Percentiles rank a stretch among this genome's conserved stretches.
Evolutionary conservation across 2,113 vertebrate genomes (phyloP).

Genomic region (Neomonachus schauinslandi): DNA sequence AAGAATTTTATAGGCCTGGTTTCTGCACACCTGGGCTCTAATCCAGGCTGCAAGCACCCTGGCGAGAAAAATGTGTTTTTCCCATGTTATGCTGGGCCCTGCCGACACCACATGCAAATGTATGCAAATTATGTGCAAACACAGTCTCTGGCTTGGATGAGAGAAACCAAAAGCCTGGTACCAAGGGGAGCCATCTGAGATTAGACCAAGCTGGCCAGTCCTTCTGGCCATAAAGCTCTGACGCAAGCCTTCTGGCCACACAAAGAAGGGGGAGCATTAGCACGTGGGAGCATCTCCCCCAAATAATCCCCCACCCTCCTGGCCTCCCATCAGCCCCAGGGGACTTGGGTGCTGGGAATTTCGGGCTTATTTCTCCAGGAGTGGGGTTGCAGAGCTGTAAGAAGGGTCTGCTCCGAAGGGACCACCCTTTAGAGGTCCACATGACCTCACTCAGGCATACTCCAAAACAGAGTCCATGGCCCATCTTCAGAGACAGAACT

Average conservation of each 20-base stretch:
- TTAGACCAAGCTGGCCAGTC: background rate
- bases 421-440: background rate
- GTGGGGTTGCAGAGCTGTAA: background rate
- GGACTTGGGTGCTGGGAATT: background rate
- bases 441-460: background rate
- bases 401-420: background rate
- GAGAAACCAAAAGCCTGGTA: slow-evolving; percentile 46
- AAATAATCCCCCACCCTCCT: background rate
- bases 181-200: background rate
- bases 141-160: background rate
- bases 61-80: slow-evolving; percentile 61
- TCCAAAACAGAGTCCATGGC: background rate
- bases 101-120: slow-evolving; percentile 64
- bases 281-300: background rate
- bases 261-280: background rate
- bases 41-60: slow-evolving; percentile 32
- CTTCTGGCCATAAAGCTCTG: background rate
- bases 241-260: background rate
- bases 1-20: background rate
- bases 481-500: background rate
- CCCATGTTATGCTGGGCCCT: background rate
- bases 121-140: slow-evolving; percentile 74
- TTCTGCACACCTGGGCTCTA: background rate
- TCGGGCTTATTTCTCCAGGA: background rate
- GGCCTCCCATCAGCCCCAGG: background rate